These are phyloP conservation scores for Premnoplex brunnescens DNA, from an alignment of 2,797 vertebrate species.

Conservation along the genomic window DNA sequence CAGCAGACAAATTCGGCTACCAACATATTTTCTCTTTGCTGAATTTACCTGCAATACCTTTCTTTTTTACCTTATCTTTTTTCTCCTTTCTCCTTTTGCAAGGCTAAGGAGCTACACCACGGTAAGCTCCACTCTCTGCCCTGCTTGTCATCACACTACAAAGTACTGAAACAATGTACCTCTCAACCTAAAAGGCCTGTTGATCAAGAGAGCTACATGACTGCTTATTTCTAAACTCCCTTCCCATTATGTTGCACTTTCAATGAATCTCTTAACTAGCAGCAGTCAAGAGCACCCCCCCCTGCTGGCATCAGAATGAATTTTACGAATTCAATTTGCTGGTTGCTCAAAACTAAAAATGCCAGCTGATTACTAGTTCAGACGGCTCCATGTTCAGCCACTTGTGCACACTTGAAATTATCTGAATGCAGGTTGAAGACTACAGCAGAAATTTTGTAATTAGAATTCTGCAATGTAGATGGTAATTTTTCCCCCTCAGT, in stretches of 20 bases:
- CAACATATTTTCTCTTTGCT: not conserved
- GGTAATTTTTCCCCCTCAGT: conserved; percentile 57
- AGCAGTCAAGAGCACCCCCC: conserved; percentile 66
- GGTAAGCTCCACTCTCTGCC: not conserved
- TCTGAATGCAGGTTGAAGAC: conserved; percentile 71
- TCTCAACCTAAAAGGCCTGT: conserved; percentile 52
- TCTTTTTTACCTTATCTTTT: fast-evolving
- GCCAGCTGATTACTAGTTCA: conserved; percentile 66
- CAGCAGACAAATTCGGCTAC: not conserved
- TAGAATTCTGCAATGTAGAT: conserved; percentile 68
- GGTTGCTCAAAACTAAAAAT: conserved; percentile 65
- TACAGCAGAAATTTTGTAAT: conserved; percentile 71
- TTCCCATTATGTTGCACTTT: conserved; percentile 57
- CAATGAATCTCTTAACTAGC: conserved; percentile 53
- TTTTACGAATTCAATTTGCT: conserved; percentile 66
- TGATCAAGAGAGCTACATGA: conserved; percentile 63
- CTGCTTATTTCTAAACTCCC: conserved; percentile 63
- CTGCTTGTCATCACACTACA: not conserved
- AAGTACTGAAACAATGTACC: conserved; percentile 31
- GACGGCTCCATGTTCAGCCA: conserved; percentile 55
- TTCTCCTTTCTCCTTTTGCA: not conserved
- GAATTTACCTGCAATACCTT: not conserved
- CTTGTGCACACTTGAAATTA: conserved; percentile 66
- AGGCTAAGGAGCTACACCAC: not conserved
- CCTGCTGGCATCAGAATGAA: conserved; percentile 67